Base-by-base conservation (phyloP, 2,888 invertebrate species). In the Megaustenia siamemsis region DNA sequence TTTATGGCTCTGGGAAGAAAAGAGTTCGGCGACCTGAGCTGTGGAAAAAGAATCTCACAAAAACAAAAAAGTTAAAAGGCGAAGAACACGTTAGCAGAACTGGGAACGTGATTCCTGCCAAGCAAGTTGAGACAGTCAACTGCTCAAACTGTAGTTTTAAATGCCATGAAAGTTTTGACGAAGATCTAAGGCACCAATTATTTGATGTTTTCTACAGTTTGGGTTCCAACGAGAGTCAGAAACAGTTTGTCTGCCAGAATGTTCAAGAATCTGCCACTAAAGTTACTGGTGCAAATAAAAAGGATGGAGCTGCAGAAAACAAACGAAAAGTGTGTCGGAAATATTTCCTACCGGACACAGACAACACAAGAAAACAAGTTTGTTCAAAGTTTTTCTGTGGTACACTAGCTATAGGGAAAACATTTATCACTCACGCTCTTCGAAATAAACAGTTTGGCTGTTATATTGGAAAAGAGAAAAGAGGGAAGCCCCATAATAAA, bases 241-340 rank as follows among this genome's bases (percentile, higher is more conserved):
- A 82, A 24, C 82, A 82, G 73, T 82, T 82, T 73, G 82, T 82
- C 32, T 82, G 82, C 28, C 82, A 82, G 60, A 82, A 82, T 38
- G 82, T 82, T 28, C 53, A 53, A 12, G 82, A 82, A 24, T 40
- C 60, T 24, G 56, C 73, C 32, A 82, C 82, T 1, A 81, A 71
- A 56, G 49, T 79, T 49, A 68, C 43, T 18, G 73, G 73, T 21
- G 28, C 43, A n/a, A 80, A 35, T 28, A 80, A 69, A 53, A 82
- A 73, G 56, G 60, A 71, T 24, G 82, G 53, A 43, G 18, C 5
- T 10, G 40, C 5, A 10, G 81, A 81, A 28, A 82, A 82, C 73
- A 82, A 73, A 43, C 21, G 82, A 32, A 82, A 82, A 73, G 82
- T 82, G 5, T 68, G 82, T 24, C 71, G 82, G 18, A 82, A 82